Conservation (phyloP, 2,113 vertebrate genomes). For the Nothoprocta perdicaria region DNA sequence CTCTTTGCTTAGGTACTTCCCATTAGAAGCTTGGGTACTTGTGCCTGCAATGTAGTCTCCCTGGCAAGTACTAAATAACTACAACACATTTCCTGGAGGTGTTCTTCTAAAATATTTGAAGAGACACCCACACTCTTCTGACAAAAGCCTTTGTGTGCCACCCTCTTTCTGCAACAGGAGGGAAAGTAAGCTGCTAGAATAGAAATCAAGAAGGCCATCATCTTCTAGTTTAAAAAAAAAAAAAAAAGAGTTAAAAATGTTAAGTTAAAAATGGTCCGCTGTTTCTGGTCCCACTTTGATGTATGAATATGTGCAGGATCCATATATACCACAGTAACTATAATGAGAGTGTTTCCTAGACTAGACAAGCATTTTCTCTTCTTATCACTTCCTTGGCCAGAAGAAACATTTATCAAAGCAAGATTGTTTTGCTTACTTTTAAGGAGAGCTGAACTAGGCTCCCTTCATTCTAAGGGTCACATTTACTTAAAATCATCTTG, state of each 20-base stretch:
- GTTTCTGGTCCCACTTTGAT: not conserved
- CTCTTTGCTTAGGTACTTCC: not conserved
- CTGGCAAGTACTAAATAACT: not conserved
- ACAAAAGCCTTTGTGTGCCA: not conserved
- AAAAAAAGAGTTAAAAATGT: too few species aligned
- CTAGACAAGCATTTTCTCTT: not conserved
- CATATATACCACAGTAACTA: not conserved
- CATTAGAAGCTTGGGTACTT: not conserved
- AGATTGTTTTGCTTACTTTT: not conserved
- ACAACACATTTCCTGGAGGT: not conserved
- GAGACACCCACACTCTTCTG: not conserved
- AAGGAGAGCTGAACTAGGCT: not conserved
- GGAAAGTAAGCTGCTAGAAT: not conserved
- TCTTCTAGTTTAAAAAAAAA: not conserved
- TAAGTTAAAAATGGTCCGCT: not conserved
- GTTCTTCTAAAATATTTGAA: not conserved
- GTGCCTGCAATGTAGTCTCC: not conserved
- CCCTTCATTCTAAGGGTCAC: not conserved
- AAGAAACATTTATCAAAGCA: conserved; percentile 35
- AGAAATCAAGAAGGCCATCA: conserved; percentile 12
- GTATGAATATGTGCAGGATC: not conserved
- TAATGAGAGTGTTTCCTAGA: not conserved
- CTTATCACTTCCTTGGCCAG: not conserved
- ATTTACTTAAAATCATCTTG: conserved; percentile 37
- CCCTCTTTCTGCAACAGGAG: not conserved